These are phyloP conservation scores for Wasmannia auropunctata DNA, from an alignment of 1,140 invertebrate genomes.

Conservation along the genomic window DNA sequence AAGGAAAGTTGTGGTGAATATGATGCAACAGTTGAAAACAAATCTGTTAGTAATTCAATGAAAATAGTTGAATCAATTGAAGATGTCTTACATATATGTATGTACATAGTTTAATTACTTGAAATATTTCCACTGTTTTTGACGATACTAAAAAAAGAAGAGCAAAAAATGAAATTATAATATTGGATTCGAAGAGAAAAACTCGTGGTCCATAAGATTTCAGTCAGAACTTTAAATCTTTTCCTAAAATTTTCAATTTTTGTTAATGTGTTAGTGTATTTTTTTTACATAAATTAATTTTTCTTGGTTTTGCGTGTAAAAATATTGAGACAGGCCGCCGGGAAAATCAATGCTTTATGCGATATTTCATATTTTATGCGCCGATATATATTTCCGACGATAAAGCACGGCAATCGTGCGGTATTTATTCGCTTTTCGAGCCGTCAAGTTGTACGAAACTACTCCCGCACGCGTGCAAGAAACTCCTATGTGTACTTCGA, in stretches of 20 bases:
- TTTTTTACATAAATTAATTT: background rate
- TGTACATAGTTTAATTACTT: background rate
- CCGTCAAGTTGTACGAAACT: background rate
- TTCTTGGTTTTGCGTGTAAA: no score
- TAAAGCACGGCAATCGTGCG: background rate
- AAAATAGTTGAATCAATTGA: no score
- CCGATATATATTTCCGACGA: background rate
- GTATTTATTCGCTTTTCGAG: conserved; percentile 1
- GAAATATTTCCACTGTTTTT: background rate
- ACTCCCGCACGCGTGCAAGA: background rate
- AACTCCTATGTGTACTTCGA: background rate
- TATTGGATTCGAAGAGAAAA: background rate
- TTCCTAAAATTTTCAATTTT: background rate
- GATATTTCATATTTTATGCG: background rate
- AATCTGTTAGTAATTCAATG: no score
- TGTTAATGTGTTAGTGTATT: background rate
- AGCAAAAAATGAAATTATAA: background rate
- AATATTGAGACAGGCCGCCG: background rate
- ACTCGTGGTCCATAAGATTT: no score
- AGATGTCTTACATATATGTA: no score
- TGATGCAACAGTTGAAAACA: no score
- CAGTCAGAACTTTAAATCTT: background rate
- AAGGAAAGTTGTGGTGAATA: no score
- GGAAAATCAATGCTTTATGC: background rate
- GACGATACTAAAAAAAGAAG: background rate